A percentile compares a stretch with the other conserved stretches of the same genome.
Conservation (phyloP, 1,140 invertebrate species). For the Drosophila azteca region DNA sequence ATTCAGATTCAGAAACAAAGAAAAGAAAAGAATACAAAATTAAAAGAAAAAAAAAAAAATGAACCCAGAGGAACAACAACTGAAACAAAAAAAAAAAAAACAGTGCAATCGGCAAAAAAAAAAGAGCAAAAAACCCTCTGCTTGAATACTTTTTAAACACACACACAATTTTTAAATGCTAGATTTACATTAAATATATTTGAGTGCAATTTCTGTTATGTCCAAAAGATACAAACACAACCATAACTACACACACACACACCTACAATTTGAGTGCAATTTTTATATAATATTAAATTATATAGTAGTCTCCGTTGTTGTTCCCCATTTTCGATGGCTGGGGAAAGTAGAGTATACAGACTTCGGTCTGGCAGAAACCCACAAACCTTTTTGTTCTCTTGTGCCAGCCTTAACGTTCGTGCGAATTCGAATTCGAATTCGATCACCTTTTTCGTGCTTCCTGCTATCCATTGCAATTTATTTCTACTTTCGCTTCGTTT, state of each 20-base stretch:
- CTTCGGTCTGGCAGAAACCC: no score
- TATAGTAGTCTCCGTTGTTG: constrained; percentile 19
- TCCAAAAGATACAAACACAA: not conserved
- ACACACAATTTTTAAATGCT: not conserved
- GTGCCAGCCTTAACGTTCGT: constrained; percentile 36
- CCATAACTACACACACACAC: not conserved
- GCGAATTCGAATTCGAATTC: constrained; percentile 11
- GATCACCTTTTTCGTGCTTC: constrained; percentile 35
- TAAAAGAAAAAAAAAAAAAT: constrained; percentile 22
- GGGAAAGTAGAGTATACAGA: no score
- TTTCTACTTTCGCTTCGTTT: constrained; percentile 16
- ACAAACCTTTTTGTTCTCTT: constrained; percentile 21
- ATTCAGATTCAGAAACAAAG: constrained; percentile 34
- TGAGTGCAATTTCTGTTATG: no score
- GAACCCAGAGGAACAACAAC: constrained; percentile 37
- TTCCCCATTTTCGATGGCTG: not conserved
- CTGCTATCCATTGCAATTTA: constrained; percentile 43
- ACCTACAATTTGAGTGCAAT: constrained; percentile 48
- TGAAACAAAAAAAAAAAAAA: constrained; percentile 51
- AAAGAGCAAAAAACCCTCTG: constrained; percentile 37
- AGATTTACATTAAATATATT: no score
- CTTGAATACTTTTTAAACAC: constrained; percentile 29
- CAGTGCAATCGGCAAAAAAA: constrained; percentile 67
- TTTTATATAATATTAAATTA: constrained; percentile 35
- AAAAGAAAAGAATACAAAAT: constrained; percentile 33